Evolutionary conservation across 2,113 vertebrate species (phyloP), one percentile per base, ranked within the genome.

Genomic region (Cnemophilus loriae): DNA sequence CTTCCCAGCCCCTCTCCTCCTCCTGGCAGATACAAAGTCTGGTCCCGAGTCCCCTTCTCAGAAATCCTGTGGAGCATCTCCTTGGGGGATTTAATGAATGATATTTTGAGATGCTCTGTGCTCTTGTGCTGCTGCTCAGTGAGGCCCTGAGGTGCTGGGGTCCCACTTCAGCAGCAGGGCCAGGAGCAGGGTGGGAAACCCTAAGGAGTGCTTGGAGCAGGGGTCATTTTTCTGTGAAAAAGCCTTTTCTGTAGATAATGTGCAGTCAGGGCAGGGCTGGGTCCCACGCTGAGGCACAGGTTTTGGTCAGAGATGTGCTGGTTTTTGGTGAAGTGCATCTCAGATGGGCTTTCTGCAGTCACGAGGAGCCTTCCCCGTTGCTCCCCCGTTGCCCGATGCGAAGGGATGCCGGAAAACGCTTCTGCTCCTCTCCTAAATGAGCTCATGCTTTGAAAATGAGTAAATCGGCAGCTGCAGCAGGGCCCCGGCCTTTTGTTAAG

Each of bases 251-350:
- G 55, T 1, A 13, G 26, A 1, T 4, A 5, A 33, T 0, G 3
- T 37, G 19, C 39, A 18, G 35, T 1, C 3, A 1, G 3, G 13
- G 10, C 21, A 13, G 50, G 44, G 44, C 8, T 50, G 7, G 23
- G 6, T 21, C 2, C 33, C 37, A 6, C 18, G 0, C 42, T 3
- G 0, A 13, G 63, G 39, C 22, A 2, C 15, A 7, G 35, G 5
- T 12, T 3, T 3, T 1, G n/a, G 4, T 32, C 18, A 74, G 64
- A 11, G 46, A 37, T 0, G 0, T 1, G 2, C 16, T 3, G 0
- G 0, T 33, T 56, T n/a, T 12, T 4, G 6, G 12, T 1, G 26
- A 55, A 28, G 11, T 6, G 11, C 60, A 7, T 12, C 49, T 53
- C 11, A 2, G n/a, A 10, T 17, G 42, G 5, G 61, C 14, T 46